A percentile compares a stretch with the other conserved stretches of the same genome.
Evolutionary conservation across 2,113 vertebrate genomes (phyloP).

Genomic region (Turdus rufiventris): DNA sequence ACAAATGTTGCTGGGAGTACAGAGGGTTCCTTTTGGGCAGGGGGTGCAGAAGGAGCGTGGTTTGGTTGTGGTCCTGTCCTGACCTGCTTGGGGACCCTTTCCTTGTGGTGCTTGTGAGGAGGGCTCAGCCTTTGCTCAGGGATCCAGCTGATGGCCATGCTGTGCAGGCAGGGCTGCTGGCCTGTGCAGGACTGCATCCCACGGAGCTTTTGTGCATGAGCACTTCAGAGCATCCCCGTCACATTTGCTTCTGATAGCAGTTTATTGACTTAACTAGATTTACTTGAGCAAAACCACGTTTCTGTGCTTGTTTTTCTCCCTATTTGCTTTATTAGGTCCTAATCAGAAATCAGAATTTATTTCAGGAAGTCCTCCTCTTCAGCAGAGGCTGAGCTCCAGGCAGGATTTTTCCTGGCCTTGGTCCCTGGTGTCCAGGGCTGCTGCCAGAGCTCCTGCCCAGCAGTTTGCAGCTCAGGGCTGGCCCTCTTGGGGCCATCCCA

Average conservation of each 20-base stretch:
- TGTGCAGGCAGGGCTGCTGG: too few relatives aligned
- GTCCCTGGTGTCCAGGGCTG: background rate
- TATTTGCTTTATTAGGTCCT: background rate
- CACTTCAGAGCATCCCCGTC: background rate
- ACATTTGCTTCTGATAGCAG: background rate
- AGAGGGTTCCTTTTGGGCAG: background rate
- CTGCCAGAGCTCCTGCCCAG: background rate
- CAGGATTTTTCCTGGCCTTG: background rate
- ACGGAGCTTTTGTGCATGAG: background rate
- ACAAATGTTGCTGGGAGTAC: background rate
- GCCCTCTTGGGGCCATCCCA: background rate
- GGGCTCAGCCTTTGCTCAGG: background rate
- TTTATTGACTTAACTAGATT: background rate
- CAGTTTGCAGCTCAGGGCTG: background rate
- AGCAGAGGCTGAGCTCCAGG: background rate
- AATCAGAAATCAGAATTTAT: background rate
- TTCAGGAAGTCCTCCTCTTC: background rate
- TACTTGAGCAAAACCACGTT: background rate
- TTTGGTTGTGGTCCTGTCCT: background rate
- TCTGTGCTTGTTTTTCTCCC: background rate
- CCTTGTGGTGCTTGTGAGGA: too few relatives aligned
- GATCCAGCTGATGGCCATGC: fast-evolving
- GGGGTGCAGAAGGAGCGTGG: fast-evolving
- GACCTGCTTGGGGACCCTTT: background rate
- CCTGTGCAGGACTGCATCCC: background rate